Conservation (phyloP, 1,140 invertebrate genomes). For the Spodoptera litura region DNA sequence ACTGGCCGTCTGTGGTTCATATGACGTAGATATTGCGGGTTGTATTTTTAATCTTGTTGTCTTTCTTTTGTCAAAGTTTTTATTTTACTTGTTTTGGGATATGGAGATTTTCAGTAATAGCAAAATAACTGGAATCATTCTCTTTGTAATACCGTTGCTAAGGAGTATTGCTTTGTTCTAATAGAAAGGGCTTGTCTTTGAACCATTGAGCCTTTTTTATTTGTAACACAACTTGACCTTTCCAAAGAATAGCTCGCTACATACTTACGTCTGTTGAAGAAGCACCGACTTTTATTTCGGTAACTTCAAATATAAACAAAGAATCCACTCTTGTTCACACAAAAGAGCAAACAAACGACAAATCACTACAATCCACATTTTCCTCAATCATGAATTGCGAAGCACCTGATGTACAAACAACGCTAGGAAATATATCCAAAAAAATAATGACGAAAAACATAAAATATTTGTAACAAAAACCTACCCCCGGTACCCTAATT, state of each 20-base stretch:
- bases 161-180: neutral
- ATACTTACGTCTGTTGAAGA: neutral
- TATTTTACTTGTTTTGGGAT: neutral
- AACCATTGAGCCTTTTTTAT: neutral
- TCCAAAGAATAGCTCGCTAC: neutral
- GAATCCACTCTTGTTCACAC: neutral
- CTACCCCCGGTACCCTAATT: slow-evolving; percentile 44
- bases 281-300: slow-evolving; percentile 2
- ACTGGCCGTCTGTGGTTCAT: slow-evolving; percentile 3
- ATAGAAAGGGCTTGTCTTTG: neutral
- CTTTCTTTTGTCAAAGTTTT: neutral
- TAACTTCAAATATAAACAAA: slow-evolving; percentile 15
- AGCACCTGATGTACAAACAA: slow-evolving; percentile 15
- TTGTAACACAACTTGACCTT: neutral
- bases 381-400: slow-evolving; percentile 3
- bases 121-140: neutral
- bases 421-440: slow-evolving; percentile 11
- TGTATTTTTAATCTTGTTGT: neutral
- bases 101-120: neutral
- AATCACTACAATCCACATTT: slow-evolving; percentile 10
- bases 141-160: too few relatives aligned
- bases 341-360: slow-evolving; percentile 10
- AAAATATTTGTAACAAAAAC: slow-evolving; percentile 48
- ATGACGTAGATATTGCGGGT: neutral
- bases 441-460: slow-evolving; percentile 44